A percentile compares a stretch with the other conserved stretches of the same genome.
phyloP scores from a whole-genome alignment of 2,888 invertebrate genomes.

The Pycnomerus fuliginosus region DNA sequence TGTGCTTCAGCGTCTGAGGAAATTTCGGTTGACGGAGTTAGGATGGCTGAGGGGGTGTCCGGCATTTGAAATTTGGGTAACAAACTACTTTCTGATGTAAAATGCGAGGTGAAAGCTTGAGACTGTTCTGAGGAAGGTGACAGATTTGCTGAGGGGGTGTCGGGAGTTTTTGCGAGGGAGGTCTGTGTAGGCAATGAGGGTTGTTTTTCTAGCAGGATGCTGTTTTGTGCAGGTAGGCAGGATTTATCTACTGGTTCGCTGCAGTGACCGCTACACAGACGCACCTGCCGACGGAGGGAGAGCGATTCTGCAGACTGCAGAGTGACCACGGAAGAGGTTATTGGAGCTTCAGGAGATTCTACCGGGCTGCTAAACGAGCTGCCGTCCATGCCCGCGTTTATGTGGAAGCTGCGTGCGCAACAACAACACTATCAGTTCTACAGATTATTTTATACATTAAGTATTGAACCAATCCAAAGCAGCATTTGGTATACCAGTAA shows the following conservation, averaged over 20 bases:
- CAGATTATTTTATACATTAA: too few relatives aligned
- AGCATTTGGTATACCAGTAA: too few relatives aligned
- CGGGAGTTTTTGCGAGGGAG: constrained; percentile 57
- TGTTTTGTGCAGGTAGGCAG: constrained; percentile 26
- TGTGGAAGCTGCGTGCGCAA: constrained; percentile 67
- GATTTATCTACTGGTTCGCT: constrained; percentile 40
- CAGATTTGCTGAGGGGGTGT: constrained; percentile 69
- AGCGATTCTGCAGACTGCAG: constrained; percentile 66
- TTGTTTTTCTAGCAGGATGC: constrained; percentile 19
- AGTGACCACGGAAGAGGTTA: constrained; percentile 66
- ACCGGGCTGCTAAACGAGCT: constrained; percentile 80
- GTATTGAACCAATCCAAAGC: too few relatives aligned
- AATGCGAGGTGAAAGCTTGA: constrained; percentile 47
- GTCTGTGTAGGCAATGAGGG: constrained; percentile 28
- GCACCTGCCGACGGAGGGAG: constrained; percentile 54
- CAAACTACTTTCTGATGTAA: constrained; percentile 45
- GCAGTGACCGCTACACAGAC: constrained; percentile 48
- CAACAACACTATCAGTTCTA: constrained; percentile 41
- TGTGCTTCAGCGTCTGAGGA: constrained; percentile 42
- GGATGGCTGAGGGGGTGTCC: constrained; percentile 59
- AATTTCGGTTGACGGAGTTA: constrained; percentile 58
- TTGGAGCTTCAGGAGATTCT: constrained; percentile 75
- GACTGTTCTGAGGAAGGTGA: constrained; percentile 47
- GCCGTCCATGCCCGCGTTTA: constrained; percentile 76
- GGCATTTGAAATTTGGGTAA: constrained; percentile 33